Evolutionary conservation across 30 jellyfish, hydroid and myxozoan species (phyloP), one percentile per base, ranked within the genome.

Genomic region (Rhopilema esculentum): DNA sequence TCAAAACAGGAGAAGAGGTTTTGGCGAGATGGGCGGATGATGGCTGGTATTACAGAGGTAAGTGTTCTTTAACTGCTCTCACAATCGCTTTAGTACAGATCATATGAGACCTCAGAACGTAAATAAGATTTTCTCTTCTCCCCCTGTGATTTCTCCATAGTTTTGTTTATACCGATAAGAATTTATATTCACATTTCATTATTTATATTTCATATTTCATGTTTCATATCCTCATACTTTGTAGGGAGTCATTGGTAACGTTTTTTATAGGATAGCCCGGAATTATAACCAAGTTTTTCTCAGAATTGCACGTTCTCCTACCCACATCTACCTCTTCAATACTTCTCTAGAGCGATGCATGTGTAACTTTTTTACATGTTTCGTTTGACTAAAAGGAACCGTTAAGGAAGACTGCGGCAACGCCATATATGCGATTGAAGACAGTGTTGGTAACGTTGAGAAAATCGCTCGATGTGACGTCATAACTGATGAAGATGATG

Each of bases 11-110:
- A 19, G 92, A 94, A 81, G 97, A 94, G 40, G 97, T 94, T 0
- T 63, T 94, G 83, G 97, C 97, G 16, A 74, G 99, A 17, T 89
- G 93, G 91, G 61, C 89, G 17, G 97, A 89, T 69, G 99, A 94
- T 74, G 99, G 99, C 40, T 94, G 97, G 99, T 94, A 89, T 76
- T 94, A 94, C 69, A 49, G 93, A 80, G 99, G 99, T 94, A 73
- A 0, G 53, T 18, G 24, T 22, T n/a, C 7, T 30, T 77, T 6
- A 77, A n/a, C 40, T 52, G 21, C n/a, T 27, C 48, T 0, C 19
- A 0, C 27, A 0, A 32, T 24, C 40, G 16, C 22, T 17, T 49
- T 29, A 8, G 22, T 17, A 0, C 0, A 22, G 16, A 18, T 70
- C n/a, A n/a, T n/a, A n/a, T 0, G 27, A 15, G 17, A 27, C 77